phyloP scores from a whole-genome alignment of 2,113 vertebrate species.

The Caranx ignobilis region DNA sequence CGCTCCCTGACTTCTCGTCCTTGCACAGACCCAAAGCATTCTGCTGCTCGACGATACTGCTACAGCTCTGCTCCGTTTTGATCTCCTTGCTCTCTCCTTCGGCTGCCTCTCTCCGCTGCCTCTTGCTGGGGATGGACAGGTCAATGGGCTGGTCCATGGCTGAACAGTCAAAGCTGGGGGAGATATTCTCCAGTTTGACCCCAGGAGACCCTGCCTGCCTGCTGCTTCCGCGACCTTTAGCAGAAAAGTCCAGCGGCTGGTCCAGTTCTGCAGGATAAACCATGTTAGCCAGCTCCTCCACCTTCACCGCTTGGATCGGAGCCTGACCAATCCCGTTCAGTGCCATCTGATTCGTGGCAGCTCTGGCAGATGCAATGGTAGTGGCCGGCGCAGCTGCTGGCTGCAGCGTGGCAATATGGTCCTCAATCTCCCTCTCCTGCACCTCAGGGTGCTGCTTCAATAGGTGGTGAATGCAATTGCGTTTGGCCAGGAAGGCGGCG shows the following conservation, averaged over 20 bases:
- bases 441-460: conserved; percentile 96
- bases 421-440: conserved; percentile 93
- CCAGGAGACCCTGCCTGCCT: conserved; percentile 71
- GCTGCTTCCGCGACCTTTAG: conserved; percentile 83
- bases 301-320: conserved; percentile 78
- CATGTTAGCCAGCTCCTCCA: conserved; percentile 80
- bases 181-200: conserved; percentile 87
- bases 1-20: conserved; percentile 74
- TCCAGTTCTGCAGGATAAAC: conserved; percentile 85
- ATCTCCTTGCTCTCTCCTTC: conserved; percentile 59
- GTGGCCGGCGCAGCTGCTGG: conserved; percentile 72
- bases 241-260: conserved; percentile 95
- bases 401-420: conserved; percentile 87
- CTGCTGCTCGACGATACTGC: conserved; percentile 62
- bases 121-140: conserved; percentile 92
- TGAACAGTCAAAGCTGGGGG: conserved; percentile 83
- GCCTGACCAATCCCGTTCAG: conserved; percentile 51
- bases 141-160: conserved; percentile 92
- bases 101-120: conserved; percentile 59
- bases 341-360: background rate
- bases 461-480: conserved; percentile 96
- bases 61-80: conserved; percentile 79
- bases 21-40: conserved; percentile 49
- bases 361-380: conserved; percentile 42
- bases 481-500: conserved; percentile 92